These are phyloP conservation scores for Aporophyla lueneburgensis DNA, from an alignment of 2,888 invertebrate genomes.

Conservation along the genomic window DNA sequence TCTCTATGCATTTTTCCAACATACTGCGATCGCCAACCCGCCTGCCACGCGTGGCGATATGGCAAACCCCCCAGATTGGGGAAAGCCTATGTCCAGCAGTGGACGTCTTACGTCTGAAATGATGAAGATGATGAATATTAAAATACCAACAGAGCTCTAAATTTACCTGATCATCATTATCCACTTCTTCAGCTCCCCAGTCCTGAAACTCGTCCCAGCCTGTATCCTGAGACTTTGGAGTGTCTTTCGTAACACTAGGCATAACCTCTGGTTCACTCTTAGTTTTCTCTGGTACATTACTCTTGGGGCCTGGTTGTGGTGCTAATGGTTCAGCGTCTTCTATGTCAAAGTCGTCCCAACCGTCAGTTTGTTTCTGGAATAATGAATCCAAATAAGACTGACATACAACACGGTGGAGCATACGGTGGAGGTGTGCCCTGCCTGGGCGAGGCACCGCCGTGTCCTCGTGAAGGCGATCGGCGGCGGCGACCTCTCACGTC, in stretches of 20 bases:
- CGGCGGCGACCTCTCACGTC: too few relatives aligned
- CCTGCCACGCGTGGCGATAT: too few relatives aligned
- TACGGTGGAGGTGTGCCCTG: too few relatives aligned
- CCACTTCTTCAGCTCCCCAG: constrained; percentile 81
- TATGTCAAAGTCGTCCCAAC: constrained; percentile 89
- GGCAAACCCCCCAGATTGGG: too few relatives aligned
- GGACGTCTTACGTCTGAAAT: too few relatives aligned
- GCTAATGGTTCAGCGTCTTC: constrained; percentile 76
- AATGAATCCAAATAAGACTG: neutral
- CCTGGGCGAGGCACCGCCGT: too few relatives aligned
- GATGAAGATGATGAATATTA: neutral
- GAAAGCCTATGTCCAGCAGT: too few relatives aligned
- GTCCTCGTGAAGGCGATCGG: too few relatives aligned
- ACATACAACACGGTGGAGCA: too few relatives aligned
- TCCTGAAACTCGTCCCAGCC: constrained; percentile 90
- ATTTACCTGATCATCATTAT: constrained; percentile 64
- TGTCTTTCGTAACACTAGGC: constrained; percentile 48
- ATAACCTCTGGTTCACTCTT: constrained; percentile 22
- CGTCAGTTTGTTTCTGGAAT: constrained; percentile 76
- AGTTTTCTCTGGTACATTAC: constrained; percentile 14
- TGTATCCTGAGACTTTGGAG: constrained; percentile 79
- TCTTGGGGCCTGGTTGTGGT: constrained; percentile 44
- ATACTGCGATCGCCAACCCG: too few relatives aligned
- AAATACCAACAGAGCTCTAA: neutral
- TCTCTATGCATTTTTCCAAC: too few relatives aligned